phyloP scores from a whole-genome alignment of 2,888 invertebrate genomes.

The Agrochola circellaris region DNA sequence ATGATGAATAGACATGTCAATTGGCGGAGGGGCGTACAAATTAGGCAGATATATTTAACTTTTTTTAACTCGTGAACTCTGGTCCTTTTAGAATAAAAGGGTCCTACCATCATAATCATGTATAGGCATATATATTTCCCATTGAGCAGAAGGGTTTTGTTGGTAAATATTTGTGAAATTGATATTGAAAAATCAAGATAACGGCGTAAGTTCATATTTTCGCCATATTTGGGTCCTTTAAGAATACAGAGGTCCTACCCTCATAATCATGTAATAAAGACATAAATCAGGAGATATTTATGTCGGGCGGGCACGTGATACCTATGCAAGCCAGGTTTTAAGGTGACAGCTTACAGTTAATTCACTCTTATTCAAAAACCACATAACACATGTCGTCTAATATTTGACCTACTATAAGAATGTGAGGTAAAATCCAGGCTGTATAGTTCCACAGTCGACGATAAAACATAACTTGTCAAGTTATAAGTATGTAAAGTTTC shows the following conservation, averaged over 20 bases:
- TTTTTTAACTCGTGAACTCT: background rate
- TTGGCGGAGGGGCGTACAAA: conserved; percentile 7
- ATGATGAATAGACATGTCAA: conserved; percentile 45
- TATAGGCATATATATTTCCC: background rate
- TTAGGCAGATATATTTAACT: conserved; percentile 30
- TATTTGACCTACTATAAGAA: no score
- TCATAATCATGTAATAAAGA: background rate
- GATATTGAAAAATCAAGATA: background rate
- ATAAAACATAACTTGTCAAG: conserved; percentile 31
- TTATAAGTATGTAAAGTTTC: conserved; percentile 21
- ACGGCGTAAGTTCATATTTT: background rate
- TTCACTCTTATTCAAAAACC: no score
- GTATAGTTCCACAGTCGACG: background rate
- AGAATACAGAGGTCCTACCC: no score
- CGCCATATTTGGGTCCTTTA: background rate
- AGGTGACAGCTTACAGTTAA: no score
- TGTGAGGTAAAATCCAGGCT: background rate
- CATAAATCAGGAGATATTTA: no score
- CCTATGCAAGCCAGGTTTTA: no score
- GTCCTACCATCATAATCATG: background rate
- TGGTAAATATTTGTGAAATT: background rate
- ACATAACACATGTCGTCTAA: no score
- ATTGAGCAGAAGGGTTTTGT: background rate
- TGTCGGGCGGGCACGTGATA: no score
- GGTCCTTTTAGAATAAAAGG: background rate